Base-by-base conservation (phyloP, 1,140 invertebrate genomes). In the Matsumurasca onukii region DNA sequence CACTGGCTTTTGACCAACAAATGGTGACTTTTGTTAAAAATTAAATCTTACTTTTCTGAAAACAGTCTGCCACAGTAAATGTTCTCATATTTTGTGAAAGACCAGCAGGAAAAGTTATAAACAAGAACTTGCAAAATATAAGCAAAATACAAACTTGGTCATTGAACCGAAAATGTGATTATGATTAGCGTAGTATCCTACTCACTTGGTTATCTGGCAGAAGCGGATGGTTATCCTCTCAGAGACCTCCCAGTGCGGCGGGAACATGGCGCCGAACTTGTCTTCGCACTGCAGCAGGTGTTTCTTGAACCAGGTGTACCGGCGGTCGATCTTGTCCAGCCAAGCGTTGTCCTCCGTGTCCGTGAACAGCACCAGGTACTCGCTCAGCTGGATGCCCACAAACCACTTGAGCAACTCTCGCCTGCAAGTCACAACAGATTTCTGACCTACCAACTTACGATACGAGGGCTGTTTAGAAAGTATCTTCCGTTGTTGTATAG, bases 211-310 rank as follows among this genome's bases (percentile, higher is more conserved):
- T 22, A 86, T 80, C 68, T 88, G 83, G 77, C 97, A 99, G 82
- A 99, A 99, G 77, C 97, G 92, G 0, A 93, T 86, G 0, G 96
- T 90, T 64, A 99, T 95, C 68, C 93, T 83, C 80, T 98, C 94
- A 45, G 94, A 96, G 25, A 99, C 89, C 79, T 98, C 90, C 98
- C 98, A 99, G 66, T 91, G 86, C 9, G 86, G 80, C 0, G 98
- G 97, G 80, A 99, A 99, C 69, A 99, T 88, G 24, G 86, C 80
- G 0, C 91, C 93, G 76, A 95, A 92, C 72, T 93, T 91, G 57
- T 97, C 92, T 78, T 99, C 97, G 82, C 98, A 99, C 72, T 97
- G 91, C 0, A 98, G 86, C n/a, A 99, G 81, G 78, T 97, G 94
- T 30, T 91, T 86, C 76, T 99, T 98, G n/a, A 99, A 89, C 98